phyloP scores from a whole-genome alignment of 2,888 invertebrate genomes.

The Acrobasis consociella region DNA sequence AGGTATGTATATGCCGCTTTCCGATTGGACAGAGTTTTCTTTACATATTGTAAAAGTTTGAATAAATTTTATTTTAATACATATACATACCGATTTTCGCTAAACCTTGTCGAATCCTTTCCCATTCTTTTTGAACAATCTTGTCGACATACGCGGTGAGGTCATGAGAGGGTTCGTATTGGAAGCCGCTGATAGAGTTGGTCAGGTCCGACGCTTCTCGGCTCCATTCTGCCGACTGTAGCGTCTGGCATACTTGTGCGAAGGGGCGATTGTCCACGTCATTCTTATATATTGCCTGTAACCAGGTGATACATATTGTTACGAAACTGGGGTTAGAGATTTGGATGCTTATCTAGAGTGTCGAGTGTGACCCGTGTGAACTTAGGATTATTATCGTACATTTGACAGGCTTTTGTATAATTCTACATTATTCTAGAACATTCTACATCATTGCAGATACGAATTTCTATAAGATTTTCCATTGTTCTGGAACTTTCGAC shows the following conservation, averaged over 20 bases:
- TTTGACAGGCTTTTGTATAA: no score
- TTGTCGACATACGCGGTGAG: slow-evolving; percentile 70
- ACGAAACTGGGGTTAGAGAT: neutral
- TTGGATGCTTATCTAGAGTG: no score
- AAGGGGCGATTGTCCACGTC: slow-evolving; percentile 44
- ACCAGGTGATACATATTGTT: slow-evolving; percentile 9
- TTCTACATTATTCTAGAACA: no score
- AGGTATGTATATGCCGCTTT: no score
- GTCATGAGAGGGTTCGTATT: slow-evolving; percentile 55
- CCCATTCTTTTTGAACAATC: slow-evolving; percentile 78
- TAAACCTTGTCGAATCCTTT: slow-evolving; percentile 57
- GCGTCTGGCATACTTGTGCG: slow-evolving; percentile 47
- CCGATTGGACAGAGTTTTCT: no score
- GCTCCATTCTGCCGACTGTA: slow-evolving; percentile 56
- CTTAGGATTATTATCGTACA: no score
- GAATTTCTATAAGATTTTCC: no score
- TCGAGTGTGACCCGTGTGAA: no score
- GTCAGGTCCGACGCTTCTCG: slow-evolving; percentile 32
- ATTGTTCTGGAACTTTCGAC: no score
- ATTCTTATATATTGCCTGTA: slow-evolving; percentile 47
- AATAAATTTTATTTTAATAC: no score
- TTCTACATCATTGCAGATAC: no score
- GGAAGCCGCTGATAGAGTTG: slow-evolving; percentile 33
- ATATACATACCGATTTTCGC: slow-evolving; percentile 60
- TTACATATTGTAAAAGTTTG: no score